Conservation (phyloP, 2,113 vertebrate species). For the Glaucomys volans region DNA sequence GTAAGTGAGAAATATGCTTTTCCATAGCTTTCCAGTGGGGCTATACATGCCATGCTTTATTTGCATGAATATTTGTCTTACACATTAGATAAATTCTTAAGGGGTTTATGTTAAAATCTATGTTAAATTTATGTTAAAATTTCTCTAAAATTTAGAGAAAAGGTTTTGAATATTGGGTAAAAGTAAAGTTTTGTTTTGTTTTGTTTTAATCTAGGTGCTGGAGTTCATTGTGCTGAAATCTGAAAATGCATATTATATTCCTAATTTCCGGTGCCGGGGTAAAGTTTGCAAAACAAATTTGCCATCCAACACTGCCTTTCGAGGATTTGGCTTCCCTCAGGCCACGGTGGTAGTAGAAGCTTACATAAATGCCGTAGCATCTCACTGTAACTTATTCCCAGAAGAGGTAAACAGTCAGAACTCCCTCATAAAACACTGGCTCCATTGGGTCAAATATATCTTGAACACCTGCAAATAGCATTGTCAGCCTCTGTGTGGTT, state of each 20-base stretch:
- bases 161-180: not conserved
- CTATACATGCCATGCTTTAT: not conserved
- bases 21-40: not conserved
- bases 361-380: conserved; percentile 90
- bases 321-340: conserved; percentile 92
- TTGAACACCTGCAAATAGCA: not conserved
- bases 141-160: not conserved
- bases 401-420: conserved; percentile 72
- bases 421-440: not conserved
- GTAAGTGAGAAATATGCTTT: conserved; percentile 80
- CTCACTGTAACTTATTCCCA: conserved; percentile 83
- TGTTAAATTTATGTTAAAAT: not conserved
- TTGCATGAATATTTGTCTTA: not conserved
- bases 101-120: not conserved
- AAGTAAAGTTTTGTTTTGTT: not conserved
- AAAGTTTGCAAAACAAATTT: conserved; percentile 91
- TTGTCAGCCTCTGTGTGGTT: not conserved
- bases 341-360: conserved; percentile 86
- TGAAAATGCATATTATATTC: conserved; percentile 90
- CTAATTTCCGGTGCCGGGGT: conserved; percentile 86
- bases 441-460: not conserved
- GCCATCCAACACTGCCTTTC: conserved; percentile 93
- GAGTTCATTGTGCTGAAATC: conserved; percentile 86
- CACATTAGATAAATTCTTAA: not conserved
- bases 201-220: conserved; percentile 72